Evolutionary conservation across 2,113 vertebrate genomes (phyloP).

Genomic region (Rallus limicola): DNA sequence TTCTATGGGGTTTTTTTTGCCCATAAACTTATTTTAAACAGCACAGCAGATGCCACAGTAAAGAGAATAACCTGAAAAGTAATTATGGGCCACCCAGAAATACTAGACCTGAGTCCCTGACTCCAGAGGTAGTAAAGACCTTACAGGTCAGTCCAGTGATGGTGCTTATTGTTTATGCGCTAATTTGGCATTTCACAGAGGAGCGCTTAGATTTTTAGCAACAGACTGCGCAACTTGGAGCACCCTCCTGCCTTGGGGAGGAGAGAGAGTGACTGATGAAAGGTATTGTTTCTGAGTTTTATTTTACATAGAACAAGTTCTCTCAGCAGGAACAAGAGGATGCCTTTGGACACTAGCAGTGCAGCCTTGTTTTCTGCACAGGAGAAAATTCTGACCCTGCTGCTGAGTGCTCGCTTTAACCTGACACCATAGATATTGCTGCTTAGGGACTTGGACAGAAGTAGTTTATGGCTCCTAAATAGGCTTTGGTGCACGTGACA

Average conservation of each 20-base stretch:
- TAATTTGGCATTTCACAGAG: conserved; percentile 32
- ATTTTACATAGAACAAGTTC: not conserved
- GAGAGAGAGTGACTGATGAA: not conserved
- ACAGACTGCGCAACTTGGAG: not conserved
- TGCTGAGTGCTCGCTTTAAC: not conserved
- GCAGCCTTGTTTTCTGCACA: not conserved
- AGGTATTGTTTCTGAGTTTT: not conserved
- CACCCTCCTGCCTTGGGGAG: not conserved
- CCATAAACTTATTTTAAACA: not conserved
- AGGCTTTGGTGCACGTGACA: not conserved
- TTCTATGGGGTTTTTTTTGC: not conserved
- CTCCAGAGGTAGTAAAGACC: conserved; percentile 25
- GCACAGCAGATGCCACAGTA: conserved; percentile 2
- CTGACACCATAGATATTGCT: not conserved
- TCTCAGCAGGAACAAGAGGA: not conserved
- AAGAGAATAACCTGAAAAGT: not conserved
- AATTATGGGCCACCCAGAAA: not conserved
- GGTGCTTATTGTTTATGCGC: not conserved
- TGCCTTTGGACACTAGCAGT: not conserved
- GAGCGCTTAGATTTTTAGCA: not conserved
- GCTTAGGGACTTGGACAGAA: not conserved
- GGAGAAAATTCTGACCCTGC: not conserved
- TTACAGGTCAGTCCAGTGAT: not conserved
- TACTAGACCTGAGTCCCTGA: not conserved
- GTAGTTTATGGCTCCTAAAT: not conserved